Percentiles rank a stretch among this genome's conserved stretches.
Conservation (phyloP, 2,888 invertebrate genomes). For the Ceramica pisi region DNA sequence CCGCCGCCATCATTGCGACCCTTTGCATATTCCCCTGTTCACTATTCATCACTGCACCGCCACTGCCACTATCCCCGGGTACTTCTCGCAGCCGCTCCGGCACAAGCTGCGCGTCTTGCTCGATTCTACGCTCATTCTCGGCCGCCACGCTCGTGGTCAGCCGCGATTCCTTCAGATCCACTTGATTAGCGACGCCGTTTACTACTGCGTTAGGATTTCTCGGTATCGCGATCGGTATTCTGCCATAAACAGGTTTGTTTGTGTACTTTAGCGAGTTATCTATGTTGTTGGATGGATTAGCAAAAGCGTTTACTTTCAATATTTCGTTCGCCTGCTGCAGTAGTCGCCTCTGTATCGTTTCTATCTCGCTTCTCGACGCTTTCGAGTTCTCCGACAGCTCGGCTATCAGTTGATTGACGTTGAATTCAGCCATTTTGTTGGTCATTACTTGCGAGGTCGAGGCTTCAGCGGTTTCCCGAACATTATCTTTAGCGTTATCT, state of each 20-base stretch:
- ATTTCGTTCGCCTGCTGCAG: constrained; percentile 88
- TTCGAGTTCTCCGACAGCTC: constrained; percentile 86
- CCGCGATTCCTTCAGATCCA: constrained; percentile 72
- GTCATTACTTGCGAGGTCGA: constrained; percentile 67
- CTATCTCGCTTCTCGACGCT: constrained; percentile 86
- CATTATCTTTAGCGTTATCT: constrained; percentile 69
- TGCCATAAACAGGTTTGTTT: constrained; percentile 81
- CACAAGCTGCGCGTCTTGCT: constrained; percentile 84
- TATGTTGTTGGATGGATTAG: constrained; percentile 81
- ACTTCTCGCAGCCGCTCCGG: constrained; percentile 86
- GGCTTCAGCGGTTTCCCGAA: constrained; percentile 62
- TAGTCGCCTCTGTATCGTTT: constrained; percentile 85
- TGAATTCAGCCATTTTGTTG: constrained; percentile 82
- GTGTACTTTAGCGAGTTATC: constrained; percentile 82
- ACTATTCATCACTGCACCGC: constrained; percentile 83
- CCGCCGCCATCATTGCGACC: constrained; percentile 83
- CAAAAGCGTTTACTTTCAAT: constrained; percentile 87
- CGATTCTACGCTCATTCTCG: constrained; percentile 72
- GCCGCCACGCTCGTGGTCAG: constrained; percentile 63
- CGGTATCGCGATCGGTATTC: constrained; percentile 77
- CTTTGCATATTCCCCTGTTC: constrained; percentile 86
- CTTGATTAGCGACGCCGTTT: constrained; percentile 69
- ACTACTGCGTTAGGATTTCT: constrained; percentile 74
- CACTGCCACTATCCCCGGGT: constrained; percentile 75
- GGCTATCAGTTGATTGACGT: constrained; percentile 86